Evolutionary conservation across 2,113 vertebrate genomes (phyloP), one percentile per base, ranked within the genome.

Genomic region (Hippolais icterina): DNA sequence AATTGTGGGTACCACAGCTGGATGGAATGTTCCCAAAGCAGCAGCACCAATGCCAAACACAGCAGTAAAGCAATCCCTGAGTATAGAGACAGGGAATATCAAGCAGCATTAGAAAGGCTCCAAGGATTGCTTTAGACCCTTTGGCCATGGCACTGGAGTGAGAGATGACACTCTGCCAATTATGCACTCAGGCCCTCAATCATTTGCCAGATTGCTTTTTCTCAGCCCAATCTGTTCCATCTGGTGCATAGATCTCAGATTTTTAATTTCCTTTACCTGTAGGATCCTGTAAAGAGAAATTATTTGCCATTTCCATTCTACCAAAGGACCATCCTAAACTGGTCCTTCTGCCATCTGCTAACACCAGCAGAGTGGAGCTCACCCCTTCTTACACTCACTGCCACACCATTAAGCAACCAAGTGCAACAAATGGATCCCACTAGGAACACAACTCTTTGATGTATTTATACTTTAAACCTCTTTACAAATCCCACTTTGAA

Each of bases 221-320:
- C 79, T 79, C 50, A 85, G 57, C n/a, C 49, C n/a, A 57, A 63
- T 47, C 54, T 74, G 27, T 74, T 79, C 68, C 59, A 83, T 90
- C 79, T 88, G 79, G 54, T 72, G 65, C 9, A 86, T 15, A 77
- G 81, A 92, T 88, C 68, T 86, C 41, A 70, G 42, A 42, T 52
- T 61, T 91, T 93, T 94, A 65, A 85, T 93, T 83, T 93, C 75
- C 79, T 92, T 94, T 90, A 95, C 91, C 93, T 95, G 68, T 54
- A 80, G 68, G 71, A 88, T 88, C 50, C 59, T 70, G 42, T 77
- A 83, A 79, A 83, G 44, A 76, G 65, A 80, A 81, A 52, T 18
- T 35, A 86, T 86, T 93, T 93, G 35, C 23, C 76, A 59, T 77
- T 97, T 92, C 54, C 56, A 39, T 50, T 74, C 24, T 65, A 68